phyloP scores from a whole-genome alignment of 2,888 invertebrate genomes.

The Nephrotoma appendiculata region DNA sequence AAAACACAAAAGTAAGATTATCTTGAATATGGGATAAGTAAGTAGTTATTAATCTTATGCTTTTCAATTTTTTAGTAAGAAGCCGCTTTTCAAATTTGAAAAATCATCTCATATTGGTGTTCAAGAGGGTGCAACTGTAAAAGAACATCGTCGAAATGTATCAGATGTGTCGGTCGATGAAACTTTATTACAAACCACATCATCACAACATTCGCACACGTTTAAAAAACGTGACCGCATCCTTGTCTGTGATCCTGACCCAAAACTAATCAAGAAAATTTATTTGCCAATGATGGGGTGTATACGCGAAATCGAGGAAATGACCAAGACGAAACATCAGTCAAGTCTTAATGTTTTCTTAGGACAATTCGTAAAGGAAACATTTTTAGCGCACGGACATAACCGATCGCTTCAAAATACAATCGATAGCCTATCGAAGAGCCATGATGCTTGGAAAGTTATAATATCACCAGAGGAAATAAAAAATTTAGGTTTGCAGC shows the following conservation, averaged over 20 bases:
- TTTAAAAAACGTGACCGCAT: slow-evolving; percentile 36
- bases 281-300: slow-evolving; percentile 73
- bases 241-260: slow-evolving; percentile 62
- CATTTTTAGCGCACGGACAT: slow-evolving; percentile 67
- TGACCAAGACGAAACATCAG: slow-evolving; percentile 38
- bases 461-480: slow-evolving; percentile 54
- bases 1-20: slow-evolving; percentile 25
- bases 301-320: slow-evolving; percentile 67
- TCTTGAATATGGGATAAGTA: neutral
- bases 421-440: slow-evolving; percentile 57
- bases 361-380: slow-evolving; percentile 73
- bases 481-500: slow-evolving; percentile 41
- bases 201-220: neutral
- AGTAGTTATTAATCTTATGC: neutral
- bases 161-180: slow-evolving; percentile 30
- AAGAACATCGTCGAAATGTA: slow-evolving; percentile 29
- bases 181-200: slow-evolving; percentile 18
- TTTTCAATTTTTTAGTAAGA: slow-evolving; percentile 34
- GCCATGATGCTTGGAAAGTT: slow-evolving; percentile 65
- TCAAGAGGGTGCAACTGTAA: slow-evolving; percentile 11
- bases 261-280: slow-evolving; percentile 58
- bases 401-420: slow-evolving; percentile 33
- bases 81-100: slow-evolving; percentile 56
- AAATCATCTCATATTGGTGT: slow-evolving; percentile 31
- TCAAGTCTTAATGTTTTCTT: slow-evolving; percentile 74